Evolutionary conservation across 35 echinoderm and acorn worm genomes (phyloP).

Genomic region (Strongylocentrotus purpuratus): DNA sequence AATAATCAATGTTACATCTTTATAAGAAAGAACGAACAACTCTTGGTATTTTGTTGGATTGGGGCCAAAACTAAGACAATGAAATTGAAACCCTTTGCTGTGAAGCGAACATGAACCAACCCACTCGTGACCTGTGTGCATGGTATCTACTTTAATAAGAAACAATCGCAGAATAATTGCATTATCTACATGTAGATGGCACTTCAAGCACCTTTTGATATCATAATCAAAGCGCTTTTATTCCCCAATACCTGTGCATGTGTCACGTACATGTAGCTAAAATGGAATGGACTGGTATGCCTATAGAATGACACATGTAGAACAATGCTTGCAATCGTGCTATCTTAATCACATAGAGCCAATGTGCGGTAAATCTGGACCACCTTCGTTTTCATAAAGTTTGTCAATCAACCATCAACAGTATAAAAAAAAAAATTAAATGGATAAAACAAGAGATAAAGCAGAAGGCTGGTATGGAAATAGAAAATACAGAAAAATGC

Average conservation of each 20-base stretch:
- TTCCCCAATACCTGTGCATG: background rate
- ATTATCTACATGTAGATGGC: background rate
- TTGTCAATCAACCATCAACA: no score
- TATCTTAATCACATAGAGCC: background rate
- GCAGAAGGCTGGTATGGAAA: no score
- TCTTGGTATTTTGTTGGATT: background rate
- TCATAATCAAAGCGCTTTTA: background rate
- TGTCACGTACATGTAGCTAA: background rate
- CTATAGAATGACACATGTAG: no score
- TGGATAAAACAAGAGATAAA: no score
- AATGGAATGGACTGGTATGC: background rate
- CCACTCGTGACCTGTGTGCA: background rate
- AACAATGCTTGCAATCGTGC: background rate
- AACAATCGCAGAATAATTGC: background rate
- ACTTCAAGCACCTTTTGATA: background rate
- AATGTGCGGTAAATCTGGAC: no score
- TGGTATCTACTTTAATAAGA: background rate
- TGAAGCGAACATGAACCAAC: background rate
- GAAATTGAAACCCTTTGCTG: background rate
- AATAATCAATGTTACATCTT: background rate
- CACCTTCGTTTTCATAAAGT: no score
- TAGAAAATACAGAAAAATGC: no score
- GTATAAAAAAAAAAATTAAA: no score
- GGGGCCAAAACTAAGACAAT: background rate
- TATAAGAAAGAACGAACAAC: background rate